Evolutionary conservation across 2,113 vertebrate species (phyloP), one percentile per base, ranked within the genome.

Genomic region (Neoarius graeffei): DNA sequence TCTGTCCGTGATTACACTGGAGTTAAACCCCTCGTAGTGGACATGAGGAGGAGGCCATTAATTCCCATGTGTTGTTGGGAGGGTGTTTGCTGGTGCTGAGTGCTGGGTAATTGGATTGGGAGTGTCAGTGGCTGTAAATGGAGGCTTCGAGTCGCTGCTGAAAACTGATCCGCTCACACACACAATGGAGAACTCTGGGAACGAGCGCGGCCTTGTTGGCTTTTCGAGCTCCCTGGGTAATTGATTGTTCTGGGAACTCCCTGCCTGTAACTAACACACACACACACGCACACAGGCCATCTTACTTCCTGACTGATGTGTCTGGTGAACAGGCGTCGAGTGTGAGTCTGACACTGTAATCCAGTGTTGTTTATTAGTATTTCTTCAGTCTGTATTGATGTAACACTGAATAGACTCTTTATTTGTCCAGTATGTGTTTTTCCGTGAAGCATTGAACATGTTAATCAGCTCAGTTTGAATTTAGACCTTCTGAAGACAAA

Each of bases 101-200:
- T 90, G 84, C 80, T 84, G 81, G 62, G 84, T 86, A 88, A 90
- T 90, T 88, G 77, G 56, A 84, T 84, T 86, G 54, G 64, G n/a
- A 66, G 71, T 87, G 89, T 81, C 14, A 50, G 64, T 84, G 64
- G 56, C 83, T 81, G 69, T 87, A 84, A 67, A 67, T 15, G 62
- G 62, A 89, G 66, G 54, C 56, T 48, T 52, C 13, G 54, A 59
- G 50, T 76, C 9, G 50, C 83, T 52, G 5, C 73, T 88, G 89
- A 90, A 90, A 90, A 81, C 59, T 20, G 74, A 50, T 42, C 69
- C 17, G 30, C 66, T 17, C 5, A 86, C 84, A 85, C 23, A 59
- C 23, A 67, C 64, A 84, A 66, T 69, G 25, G 62, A 84, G 82
- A 87, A 54, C 54, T 80, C 87, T 88, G 81, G 84, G 73, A 88